phyloP scores from a whole-genome alignment of 2,113 vertebrate species.

The Pedetes capensis region DNA sequence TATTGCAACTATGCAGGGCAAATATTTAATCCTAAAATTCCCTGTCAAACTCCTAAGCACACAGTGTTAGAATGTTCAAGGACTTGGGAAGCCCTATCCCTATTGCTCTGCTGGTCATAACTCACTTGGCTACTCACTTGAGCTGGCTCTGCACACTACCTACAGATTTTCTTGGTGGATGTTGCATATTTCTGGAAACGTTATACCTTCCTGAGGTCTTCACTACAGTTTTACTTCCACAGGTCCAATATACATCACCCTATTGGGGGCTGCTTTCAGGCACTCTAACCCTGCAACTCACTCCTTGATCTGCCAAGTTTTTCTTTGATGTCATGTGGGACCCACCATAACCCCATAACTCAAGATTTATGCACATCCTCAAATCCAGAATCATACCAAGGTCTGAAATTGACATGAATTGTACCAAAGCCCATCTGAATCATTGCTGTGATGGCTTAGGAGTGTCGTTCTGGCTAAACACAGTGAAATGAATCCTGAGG shows the following conservation, averaged over 20 bases:
- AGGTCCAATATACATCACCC: neutral
- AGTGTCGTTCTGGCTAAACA: neutral
- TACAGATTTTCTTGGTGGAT: too few relatives aligned
- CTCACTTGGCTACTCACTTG: too few relatives aligned
- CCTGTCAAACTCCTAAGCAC: neutral
- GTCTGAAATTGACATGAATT: too few relatives aligned
- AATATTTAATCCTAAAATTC: neutral
- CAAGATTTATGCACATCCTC: too few relatives aligned
- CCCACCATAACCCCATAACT: neutral
- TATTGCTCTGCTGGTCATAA: neutral
- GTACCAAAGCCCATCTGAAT: too few relatives aligned
- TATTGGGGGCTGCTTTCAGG: neutral
- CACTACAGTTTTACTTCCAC: neutral
- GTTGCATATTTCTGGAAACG: too few relatives aligned
- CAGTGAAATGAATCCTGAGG: neutral
- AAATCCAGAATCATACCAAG: too few relatives aligned
- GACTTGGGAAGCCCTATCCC: accelerated
- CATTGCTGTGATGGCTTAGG: too few relatives aligned
- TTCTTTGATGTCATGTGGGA: neutral
- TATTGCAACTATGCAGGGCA: neutral
- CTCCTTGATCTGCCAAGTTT: neutral
- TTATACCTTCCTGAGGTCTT: neutral
- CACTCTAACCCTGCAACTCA: neutral
- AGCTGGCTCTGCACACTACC: neutral
- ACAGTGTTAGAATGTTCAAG: neutral